Base-by-base conservation (phyloP, 2,888 invertebrate species). In the Alitta virens region DNA sequence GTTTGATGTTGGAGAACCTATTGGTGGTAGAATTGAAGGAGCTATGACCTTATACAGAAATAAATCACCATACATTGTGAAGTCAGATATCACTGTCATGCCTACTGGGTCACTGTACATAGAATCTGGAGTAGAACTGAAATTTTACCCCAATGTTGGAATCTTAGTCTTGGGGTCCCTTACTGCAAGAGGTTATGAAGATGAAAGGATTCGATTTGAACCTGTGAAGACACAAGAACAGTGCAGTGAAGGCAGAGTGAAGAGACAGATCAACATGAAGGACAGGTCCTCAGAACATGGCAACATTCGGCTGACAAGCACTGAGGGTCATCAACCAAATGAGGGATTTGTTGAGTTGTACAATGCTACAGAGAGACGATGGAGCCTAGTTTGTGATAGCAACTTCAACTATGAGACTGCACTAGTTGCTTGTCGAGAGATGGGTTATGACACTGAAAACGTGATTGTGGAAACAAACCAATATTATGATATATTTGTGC, bases 391-490 rank as follows among this genome's bases (percentile, higher is more conserved):
- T 83, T 99, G 99, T 82, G 99, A 99, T 81, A 87, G 87, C 51
- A 87, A 94, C 63, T 99, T 99, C 80, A 96, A 96, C 0, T 94
- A 97, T 79, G 87, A 96, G 73, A 98, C 97, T 78, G 97, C 95
- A 2, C 91, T 95, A 85, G 97, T 98, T 0, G 94, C 96, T 0
- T 99, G 99, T 77, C 86, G 93, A 24, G 93, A 97, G 79, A 83
- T 99, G 51, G 95, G 95, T 9, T 90, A 90, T 75, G 92, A 94
- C 79, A 88, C 91, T 0, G 86, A 94, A 27, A 94, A 95, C 78
- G 90, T 92, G 0, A 92, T 91, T 78, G 91, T 96, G 68, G 89
- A 91, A 33, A 89, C 91, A 51, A 77, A 75, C 16, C 71, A 75
- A 33, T 71, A 77, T 38, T 81, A 78, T 68, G 82, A 82, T 58